Evolutionary conservation across 1,140 invertebrate genomes (phyloP).

Genomic region (Drosophila varians): DNA sequence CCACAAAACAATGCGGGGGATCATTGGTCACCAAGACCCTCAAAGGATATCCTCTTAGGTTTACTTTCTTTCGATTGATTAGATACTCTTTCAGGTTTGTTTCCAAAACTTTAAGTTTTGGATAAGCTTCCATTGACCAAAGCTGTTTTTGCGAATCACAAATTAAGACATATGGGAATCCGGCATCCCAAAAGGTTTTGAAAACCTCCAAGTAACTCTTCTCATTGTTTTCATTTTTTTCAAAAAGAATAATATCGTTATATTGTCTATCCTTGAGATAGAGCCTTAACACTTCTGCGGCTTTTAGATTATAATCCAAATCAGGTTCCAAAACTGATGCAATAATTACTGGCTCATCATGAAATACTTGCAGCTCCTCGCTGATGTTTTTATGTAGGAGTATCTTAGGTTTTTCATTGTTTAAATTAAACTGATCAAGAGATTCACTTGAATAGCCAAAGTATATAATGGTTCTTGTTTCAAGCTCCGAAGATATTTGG

Average conservation of each 20-base stretch:
- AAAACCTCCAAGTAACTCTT: constrained; percentile 2
- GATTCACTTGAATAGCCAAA: background rate
- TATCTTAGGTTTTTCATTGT: background rate
- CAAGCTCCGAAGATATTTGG: constrained; percentile 4
- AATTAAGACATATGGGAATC: constrained; percentile 16
- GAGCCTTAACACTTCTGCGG: background rate
- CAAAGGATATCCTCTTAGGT: constrained; percentile 30
- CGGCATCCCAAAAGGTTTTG: constrained; percentile 13
- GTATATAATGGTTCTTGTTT: constrained; percentile 13
- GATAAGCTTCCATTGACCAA: background rate
- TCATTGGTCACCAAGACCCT: constrained; percentile 41
- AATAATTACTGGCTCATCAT: constrained; percentile 27
- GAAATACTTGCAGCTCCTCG: constrained; percentile 10
- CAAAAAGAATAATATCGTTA: constrained; percentile 26
- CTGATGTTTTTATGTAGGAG: constrained; percentile 13
- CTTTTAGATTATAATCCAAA: constrained; percentile 1
- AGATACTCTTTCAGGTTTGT: constrained; percentile 4
- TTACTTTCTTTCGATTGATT: background rate
- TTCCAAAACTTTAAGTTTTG: background rate
- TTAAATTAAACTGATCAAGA: background rate
- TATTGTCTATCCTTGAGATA: constrained; percentile 31
- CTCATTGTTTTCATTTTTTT: background rate
- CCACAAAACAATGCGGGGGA: constrained; percentile 40
- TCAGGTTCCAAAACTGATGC: constrained; percentile 7
- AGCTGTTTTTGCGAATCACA: background rate